Evolutionary conservation across 2,113 vertebrate genomes (phyloP).

Genomic region (Zapus hudsonius): DNA sequence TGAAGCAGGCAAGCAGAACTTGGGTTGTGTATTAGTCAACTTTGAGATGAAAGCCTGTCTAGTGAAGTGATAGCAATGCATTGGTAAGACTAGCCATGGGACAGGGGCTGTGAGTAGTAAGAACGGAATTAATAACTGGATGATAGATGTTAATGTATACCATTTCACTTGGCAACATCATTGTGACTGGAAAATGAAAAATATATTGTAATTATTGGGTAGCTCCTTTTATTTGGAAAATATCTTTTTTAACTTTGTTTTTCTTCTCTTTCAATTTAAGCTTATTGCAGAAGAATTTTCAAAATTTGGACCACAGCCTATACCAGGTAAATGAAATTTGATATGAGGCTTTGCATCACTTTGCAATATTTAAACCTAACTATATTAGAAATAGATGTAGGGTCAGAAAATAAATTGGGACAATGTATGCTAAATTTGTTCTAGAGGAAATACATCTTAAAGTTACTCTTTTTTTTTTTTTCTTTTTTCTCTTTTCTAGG

Average conservation of each 20-base stretch:
- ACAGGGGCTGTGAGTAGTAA: neutral
- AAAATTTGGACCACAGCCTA: slow-evolving; percentile 86
- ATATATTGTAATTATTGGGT: slow-evolving; percentile 1
- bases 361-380: neutral
- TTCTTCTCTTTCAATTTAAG: slow-evolving; percentile 80
- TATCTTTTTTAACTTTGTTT: slow-evolving; percentile 33
- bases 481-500: too few species aligned
- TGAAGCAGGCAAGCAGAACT: neutral
- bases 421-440: slow-evolving; percentile 46
- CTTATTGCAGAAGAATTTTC: slow-evolving; percentile 96
- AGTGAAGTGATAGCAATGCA: neutral
- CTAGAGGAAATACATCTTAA: slow-evolving; percentile 22
- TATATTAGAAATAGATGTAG: neutral
- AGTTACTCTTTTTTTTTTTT: too few species aligned
- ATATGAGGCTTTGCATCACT: slow-evolving; percentile 50
- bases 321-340: slow-evolving; percentile 87
- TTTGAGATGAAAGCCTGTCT: neutral
- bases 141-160: slow-evolving; percentile 31
- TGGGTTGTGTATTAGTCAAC: neutral
- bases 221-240: slow-evolving; percentile 48
- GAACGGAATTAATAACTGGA: neutral
- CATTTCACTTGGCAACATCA: slow-evolving; percentile 3
- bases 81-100: neutral
- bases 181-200: slow-evolving; percentile 35
- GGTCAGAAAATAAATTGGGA: neutral